Evolutionary conservation across 1,140 invertebrate genomes (phyloP).

Genomic region (Diabrotica undecimpunctata): DNA sequence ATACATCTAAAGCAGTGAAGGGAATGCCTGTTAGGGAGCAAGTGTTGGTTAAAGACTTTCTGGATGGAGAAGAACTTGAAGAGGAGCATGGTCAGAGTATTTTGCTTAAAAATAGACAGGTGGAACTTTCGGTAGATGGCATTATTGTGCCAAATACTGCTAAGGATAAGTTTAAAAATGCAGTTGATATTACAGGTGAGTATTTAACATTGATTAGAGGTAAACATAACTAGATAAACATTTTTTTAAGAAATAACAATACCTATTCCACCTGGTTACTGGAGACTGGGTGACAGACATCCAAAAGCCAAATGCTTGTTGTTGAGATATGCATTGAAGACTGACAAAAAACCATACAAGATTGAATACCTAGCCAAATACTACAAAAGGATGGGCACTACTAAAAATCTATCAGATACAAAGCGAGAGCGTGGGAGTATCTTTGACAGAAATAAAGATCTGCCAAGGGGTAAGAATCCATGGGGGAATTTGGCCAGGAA

Average conservation of each 20-base stretch:
- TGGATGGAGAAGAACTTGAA: slow-evolving; percentile 42
- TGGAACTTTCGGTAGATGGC: slow-evolving; percentile 41
- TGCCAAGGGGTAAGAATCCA: slow-evolving; percentile 60
- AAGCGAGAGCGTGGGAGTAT: slow-evolving; percentile 53
- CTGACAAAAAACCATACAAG: slow-evolving; percentile 60
- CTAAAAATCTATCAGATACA: slow-evolving; percentile 35
- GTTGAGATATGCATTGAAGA: slow-evolving; percentile 67
- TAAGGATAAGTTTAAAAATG: slow-evolving; percentile 34
- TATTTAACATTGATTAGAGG: neutral
- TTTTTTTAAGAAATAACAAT: slow-evolving; percentile 51
- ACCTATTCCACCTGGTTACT: slow-evolving; percentile 66
- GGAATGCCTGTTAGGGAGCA: slow-evolving; percentile 45
- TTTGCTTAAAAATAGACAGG: slow-evolving; percentile 38
- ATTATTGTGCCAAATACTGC: slow-evolving; percentile 28
- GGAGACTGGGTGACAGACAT: slow-evolving; percentile 65
- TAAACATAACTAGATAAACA: too few species aligned
- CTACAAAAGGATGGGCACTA: slow-evolving; percentile 63
- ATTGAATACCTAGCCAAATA: slow-evolving; percentile 61
- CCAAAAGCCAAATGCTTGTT: slow-evolving; percentile 65
- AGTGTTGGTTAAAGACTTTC: slow-evolving; percentile 48
- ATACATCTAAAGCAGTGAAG: slow-evolving; percentile 53
- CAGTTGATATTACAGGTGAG: slow-evolving; percentile 46
- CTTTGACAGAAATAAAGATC: slow-evolving; percentile 47
- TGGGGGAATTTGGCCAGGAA: slow-evolving; percentile 67
- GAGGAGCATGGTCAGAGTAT: slow-evolving; percentile 45